Percentiles rank a stretch among this genome's conserved stretches.
Conservation (phyloP, 2,113 vertebrate species). For the Callipepla californica region DNA sequence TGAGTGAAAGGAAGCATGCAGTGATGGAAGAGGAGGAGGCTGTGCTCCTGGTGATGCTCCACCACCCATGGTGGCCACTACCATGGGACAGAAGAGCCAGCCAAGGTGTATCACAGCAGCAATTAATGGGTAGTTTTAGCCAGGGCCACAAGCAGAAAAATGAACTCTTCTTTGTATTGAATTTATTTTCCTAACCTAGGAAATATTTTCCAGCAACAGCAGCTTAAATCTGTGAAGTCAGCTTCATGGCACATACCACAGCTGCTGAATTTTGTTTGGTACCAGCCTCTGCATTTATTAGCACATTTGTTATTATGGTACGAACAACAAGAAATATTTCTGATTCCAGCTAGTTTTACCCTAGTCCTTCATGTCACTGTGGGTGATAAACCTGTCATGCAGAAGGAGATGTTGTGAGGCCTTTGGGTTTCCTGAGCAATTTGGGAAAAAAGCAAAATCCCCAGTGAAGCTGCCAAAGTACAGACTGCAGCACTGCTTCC, state of each 20-base stretch:
- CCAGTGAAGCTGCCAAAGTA: background rate
- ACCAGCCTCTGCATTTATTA: constrained; percentile 3
- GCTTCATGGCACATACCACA: background rate
- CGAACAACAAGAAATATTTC: background rate
- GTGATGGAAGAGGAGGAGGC: background rate
- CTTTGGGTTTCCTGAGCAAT: background rate
- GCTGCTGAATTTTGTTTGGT: constrained; percentile 21
- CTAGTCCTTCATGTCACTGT: background rate
- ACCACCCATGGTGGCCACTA: background rate
- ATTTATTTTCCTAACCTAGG: background rate
- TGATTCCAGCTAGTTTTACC: background rate
- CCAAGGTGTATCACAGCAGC: background rate
- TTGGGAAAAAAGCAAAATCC: background rate
- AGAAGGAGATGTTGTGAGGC: background rate
- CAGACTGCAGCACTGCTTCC: background rate
- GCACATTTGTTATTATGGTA: constrained; percentile 21
- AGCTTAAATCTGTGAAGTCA: background rate
- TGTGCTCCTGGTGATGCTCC: background rate
- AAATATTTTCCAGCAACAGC: background rate
- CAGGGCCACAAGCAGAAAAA: background rate
- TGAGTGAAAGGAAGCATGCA: background rate
- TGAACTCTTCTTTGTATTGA: background rate
- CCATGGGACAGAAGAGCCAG: background rate
- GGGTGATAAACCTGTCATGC: background rate
- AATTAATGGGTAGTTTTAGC: background rate